Evolutionary conservation across 2,797 vertebrate species (phyloP), one percentile per base, ranked within the genome.

Genomic region (Ctenochaetus hawaiiensis): DNA sequence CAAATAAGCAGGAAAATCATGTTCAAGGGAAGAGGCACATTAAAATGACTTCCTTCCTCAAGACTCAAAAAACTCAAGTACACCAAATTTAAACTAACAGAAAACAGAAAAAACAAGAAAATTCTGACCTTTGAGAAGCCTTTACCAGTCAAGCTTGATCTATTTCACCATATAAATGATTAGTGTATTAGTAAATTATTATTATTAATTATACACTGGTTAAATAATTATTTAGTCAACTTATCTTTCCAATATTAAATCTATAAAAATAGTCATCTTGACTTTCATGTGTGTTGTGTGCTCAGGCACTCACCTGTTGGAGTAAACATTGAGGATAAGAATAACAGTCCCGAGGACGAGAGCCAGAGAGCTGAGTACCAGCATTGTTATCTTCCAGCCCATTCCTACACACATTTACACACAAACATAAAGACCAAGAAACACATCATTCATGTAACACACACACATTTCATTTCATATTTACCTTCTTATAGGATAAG

Each of bases 331-430:
- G 67, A 97, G 86, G 23, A 94, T 93, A 56, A 97, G 92, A 68
- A 97, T 96, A 59, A 95, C 91, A 78, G 95, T 86, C 16, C 96
- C 96, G 74, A 97, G 87, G 47, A 97, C 84, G 72, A 97, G 93
- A 59, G 95, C 96, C 90, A 97, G 63, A 17, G 95, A 96, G 52
- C 96, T 96, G 39, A 97, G 91, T n/a, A 96, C 92, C 86, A 97
- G 80, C 96, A 97, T 96, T 62, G 95, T 94, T 0, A 95, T 95
- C 89, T 96, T 97, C 97, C 97, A 96, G 80, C 92, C 93, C 49
- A 94, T 94, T n/a, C 96, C 97, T 97, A 56, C 47, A 84, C 61
- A 82, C 67, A 81, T 26, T 0, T 7, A 56, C n/a, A 82, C 34
- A 77, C 37, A 30, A 26, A 67, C 16, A 57, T 10, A 67, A 10